Percentiles rank a stretch among this genome's conserved stretches.
Evolutionary conservation across 2,113 vertebrate species (phyloP).

Genomic region (Chlorocebus sabaeus): DNA sequence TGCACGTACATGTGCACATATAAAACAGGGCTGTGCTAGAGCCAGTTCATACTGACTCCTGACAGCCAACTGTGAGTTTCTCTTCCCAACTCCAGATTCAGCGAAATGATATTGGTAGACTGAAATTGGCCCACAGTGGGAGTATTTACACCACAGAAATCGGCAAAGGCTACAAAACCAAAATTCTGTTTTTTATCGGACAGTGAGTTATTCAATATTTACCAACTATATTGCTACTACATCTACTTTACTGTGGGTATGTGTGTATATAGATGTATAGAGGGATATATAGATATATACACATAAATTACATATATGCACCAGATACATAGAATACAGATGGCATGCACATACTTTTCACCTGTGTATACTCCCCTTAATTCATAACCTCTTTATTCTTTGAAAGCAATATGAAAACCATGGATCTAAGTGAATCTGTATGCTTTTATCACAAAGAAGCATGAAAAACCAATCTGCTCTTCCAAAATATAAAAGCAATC

Average conservation of each 20-base stretch:
- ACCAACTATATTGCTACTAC: background rate
- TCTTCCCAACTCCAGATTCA: background rate
- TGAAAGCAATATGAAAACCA: conserved; percentile 29
- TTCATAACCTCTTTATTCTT: background rate
- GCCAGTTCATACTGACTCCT: background rate
- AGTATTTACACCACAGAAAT: conserved; percentile 29
- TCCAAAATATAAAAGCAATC: conserved; percentile 46
- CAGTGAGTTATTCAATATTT: background rate
- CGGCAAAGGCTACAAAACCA: background rate
- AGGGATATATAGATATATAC: background rate
- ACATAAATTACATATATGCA: no score
- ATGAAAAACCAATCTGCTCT: conserved; percentile 8
- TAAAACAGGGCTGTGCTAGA: rapidly evolving
- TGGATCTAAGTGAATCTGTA: background rate
- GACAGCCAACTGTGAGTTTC: rapidly evolving
- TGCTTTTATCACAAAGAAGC: background rate
- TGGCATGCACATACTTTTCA: background rate
- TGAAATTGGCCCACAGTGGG: background rate
- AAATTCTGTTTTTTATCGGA: background rate
- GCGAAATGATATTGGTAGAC: background rate
- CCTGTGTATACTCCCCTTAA: background rate
- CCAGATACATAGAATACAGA: background rate
- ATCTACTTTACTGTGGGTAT: background rate
- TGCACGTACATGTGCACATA: rapidly evolving
- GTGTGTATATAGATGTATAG: rapidly evolving